Evolutionary conservation across 2,888 invertebrate genomes (phyloP).

Genomic region (Caenorhabditis angaria): DNA sequence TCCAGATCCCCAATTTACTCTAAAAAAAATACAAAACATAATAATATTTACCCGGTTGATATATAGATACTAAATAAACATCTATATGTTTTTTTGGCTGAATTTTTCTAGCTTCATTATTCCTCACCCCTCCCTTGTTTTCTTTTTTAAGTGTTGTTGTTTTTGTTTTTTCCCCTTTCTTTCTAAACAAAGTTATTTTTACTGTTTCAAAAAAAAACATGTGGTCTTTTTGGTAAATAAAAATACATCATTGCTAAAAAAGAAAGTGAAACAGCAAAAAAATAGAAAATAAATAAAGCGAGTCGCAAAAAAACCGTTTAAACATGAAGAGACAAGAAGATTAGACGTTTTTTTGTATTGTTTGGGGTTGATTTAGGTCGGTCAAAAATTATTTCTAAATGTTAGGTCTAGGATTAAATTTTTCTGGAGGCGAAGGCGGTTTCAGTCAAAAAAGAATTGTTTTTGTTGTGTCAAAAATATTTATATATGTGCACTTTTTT

Average conservation of each 20-base stretch:
- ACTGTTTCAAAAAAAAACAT: background rate
- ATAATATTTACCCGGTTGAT: background rate
- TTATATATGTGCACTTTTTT: too few relatives aligned
- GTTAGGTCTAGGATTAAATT: too few relatives aligned
- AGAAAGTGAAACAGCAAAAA: constrained; percentile 1
- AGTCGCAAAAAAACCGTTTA: background rate
- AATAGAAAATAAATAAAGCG: background rate
- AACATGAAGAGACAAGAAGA: background rate
- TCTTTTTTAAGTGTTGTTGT: background rate
- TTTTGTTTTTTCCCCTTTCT: background rate
- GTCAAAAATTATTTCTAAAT: constrained; percentile 4
- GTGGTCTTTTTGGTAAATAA: background rate
- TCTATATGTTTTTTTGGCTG: background rate
- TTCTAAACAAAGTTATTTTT: too few relatives aligned
- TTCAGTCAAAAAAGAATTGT: background rate
- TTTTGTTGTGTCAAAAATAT: background rate
- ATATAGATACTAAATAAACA: constrained; percentile 4
- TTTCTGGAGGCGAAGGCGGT: background rate
- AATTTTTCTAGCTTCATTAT: background rate
- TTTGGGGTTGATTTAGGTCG: background rate
- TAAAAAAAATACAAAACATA: background rate
- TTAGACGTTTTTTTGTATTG: background rate
- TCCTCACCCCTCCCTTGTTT: background rate
- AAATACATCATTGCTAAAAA: background rate
- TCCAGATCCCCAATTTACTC: background rate